A percentile compares a stretch with the other conserved stretches of the same genome.
Evolutionary conservation across 1,140 invertebrate species (phyloP).

Genomic region (Papilio aristodemus): DNA sequence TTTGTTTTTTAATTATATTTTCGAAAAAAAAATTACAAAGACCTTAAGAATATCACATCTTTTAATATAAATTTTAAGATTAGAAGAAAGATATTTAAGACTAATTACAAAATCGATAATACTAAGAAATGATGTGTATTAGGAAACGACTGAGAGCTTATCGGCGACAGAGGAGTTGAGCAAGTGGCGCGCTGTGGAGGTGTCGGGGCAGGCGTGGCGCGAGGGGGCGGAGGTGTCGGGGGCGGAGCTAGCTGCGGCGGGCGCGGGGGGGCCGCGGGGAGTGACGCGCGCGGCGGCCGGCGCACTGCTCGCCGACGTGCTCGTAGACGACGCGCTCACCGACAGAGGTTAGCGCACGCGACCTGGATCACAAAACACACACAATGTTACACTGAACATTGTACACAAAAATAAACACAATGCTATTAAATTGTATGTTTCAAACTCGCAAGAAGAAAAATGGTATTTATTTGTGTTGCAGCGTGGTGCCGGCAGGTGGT

Average conservation of each 20-base stretch:
- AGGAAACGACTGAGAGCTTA: neutral
- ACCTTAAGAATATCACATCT: neutral
- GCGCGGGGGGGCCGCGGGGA: conserved; percentile 27
- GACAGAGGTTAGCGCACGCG: conserved; percentile 57
- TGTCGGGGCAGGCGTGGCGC: conserved; percentile 37
- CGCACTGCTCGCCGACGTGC: conserved; percentile 54
- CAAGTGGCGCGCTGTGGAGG: conserved; percentile 44
- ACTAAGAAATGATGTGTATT: neutral
- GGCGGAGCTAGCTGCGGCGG: conserved; percentile 37
- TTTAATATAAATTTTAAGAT: neutral
- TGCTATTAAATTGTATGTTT: too few species aligned
- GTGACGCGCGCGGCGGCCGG: conserved; percentile 39
- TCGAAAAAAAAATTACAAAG: neutral
- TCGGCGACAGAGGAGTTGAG: conserved; percentile 48
- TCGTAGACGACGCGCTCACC: conserved; percentile 63
- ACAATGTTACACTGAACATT: neutral
- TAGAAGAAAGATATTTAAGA: neutral
- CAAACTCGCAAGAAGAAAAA: too few species aligned
- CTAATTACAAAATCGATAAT: neutral
- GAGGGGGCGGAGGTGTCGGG: conserved; percentile 28
- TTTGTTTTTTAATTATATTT: too few species aligned
- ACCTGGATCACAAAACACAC: neutral
- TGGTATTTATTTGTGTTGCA: conserved; percentile 52
- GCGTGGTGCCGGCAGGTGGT: conserved; percentile 76
- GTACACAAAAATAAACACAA: too few species aligned